These are phyloP conservation scores for Cynaeus angustus DNA, from an alignment of 2,888 invertebrate species.

Conservation along the genomic window DNA sequence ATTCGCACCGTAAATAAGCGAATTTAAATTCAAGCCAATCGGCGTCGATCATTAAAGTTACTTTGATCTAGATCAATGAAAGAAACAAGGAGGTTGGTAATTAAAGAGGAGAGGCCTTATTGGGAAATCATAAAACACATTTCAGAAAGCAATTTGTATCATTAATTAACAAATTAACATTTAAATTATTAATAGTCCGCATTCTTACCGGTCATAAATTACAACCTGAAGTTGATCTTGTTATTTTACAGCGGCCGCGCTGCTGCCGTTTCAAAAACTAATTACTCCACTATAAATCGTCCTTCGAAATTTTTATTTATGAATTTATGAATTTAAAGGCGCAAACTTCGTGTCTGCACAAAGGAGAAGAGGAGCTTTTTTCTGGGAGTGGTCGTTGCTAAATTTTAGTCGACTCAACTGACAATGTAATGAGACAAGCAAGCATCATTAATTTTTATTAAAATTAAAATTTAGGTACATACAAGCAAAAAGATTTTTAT, in stretches of 20 bases:
- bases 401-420: not conserved
- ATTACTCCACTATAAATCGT: constrained; percentile 61
- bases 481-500: too few species aligned
- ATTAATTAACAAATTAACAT: constrained; percentile 74
- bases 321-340: constrained; percentile 25
- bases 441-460: not conserved
- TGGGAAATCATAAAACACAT: constrained; percentile 69
- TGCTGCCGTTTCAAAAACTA: constrained; percentile 58
- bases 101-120: constrained; percentile 57
- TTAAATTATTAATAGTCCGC: constrained; percentile 72
- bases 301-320: constrained; percentile 53
- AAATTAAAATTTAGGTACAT: not conserved
- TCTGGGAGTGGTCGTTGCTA: not conserved
- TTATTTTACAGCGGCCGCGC: constrained; percentile 53
- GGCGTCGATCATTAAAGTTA: constrained; percentile 57
- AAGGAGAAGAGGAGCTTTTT: not conserved
- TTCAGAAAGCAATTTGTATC: constrained; percentile 72
- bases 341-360: constrained; percentile 18
- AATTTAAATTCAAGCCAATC: constrained; percentile 62
- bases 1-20: constrained; percentile 58
- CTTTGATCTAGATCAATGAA: constrained; percentile 62
- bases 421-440: not conserved
- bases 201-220: constrained; percentile 68
- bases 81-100: constrained; percentile 52
- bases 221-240: constrained; percentile 62